Percentiles rank a stretch among this genome's conserved stretches.
phyloP scores from a whole-genome alignment of 2,113 vertebrate genomes.

The Mesitornis unicolor region DNA sequence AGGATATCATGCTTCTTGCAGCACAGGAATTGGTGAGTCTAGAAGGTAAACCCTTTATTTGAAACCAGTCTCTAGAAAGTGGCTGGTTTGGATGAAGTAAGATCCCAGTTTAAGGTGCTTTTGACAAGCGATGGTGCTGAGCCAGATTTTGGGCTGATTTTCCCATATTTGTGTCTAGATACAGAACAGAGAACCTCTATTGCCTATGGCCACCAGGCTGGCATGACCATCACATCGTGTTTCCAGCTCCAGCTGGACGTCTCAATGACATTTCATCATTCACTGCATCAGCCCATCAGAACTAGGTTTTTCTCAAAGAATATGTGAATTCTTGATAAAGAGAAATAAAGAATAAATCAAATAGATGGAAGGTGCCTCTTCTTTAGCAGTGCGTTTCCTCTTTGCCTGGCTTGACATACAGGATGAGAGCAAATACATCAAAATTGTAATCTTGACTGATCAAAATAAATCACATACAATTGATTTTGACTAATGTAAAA shows the following conservation, averaged over 20 bases:
- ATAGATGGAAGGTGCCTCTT: neutral
- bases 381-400: conserved; percentile 32
- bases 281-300: neutral
- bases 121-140: neutral
- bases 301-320: neutral
- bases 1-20: neutral
- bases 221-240: rapidly evolving
- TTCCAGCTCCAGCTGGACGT: neutral
- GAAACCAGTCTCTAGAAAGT: neutral
- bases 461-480: conserved; percentile 78
- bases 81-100: neutral
- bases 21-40: neutral
- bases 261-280: neutral
- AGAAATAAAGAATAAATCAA: neutral
- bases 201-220: neutral
- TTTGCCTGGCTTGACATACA: conserved; percentile 60
- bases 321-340: neutral
- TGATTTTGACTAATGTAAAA: conserved; percentile 79
- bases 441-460: conserved; percentile 74
- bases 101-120: neutral
- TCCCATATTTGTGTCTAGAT: no score
- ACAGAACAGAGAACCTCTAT: neutral
- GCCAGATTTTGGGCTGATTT: neutral
- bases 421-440: conserved; percentile 72
- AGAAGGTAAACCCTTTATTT: neutral